A percentile compares a stretch with the other conserved stretches of the same genome.
Evolutionary conservation across 2,797 vertebrate species (phyloP).

Genomic region (Vireo griseus): DNA sequence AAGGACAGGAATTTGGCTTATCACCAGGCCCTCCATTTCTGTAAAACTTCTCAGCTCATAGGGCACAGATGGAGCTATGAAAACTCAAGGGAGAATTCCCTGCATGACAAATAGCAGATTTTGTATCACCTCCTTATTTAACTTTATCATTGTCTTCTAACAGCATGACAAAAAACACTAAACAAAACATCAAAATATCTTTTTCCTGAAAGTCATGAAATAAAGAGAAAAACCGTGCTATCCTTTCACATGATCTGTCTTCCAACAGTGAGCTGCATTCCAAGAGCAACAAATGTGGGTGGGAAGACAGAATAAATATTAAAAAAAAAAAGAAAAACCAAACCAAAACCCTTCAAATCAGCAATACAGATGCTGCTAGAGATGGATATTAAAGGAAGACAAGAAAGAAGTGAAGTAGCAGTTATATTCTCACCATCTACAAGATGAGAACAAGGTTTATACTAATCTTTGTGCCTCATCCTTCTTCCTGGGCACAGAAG

Average conservation of each 20-base stretch:
- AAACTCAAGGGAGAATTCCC: not conserved
- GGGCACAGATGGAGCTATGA: not conserved
- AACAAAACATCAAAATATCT: not conserved
- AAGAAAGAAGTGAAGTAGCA: not conserved
- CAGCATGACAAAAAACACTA: rapidly evolving
- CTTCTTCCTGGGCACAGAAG: not conserved
- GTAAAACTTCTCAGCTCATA: not conserved
- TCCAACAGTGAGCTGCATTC: not conserved
- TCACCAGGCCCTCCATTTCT: not conserved
- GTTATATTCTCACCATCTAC: not conserved
- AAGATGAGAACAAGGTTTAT: not conserved
- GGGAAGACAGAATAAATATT: not conserved
- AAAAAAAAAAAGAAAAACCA: not conserved
- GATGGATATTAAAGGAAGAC: not conserved
- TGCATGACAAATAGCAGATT: not conserved
- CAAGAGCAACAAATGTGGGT: not conserved
- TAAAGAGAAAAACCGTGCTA: not conserved
- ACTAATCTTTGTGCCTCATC: not conserved
- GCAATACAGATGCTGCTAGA: not conserved
- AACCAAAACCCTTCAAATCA: not conserved
- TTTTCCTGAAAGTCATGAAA: not conserved
- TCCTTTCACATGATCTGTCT: not conserved
- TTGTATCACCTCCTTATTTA: not conserved
- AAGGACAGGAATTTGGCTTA: not conserved
- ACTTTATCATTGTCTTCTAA: not conserved